These are phyloP conservation scores for Amorpha juglandis DNA, from an alignment of 2,888 invertebrate species.

Conservation along the genomic window DNA sequence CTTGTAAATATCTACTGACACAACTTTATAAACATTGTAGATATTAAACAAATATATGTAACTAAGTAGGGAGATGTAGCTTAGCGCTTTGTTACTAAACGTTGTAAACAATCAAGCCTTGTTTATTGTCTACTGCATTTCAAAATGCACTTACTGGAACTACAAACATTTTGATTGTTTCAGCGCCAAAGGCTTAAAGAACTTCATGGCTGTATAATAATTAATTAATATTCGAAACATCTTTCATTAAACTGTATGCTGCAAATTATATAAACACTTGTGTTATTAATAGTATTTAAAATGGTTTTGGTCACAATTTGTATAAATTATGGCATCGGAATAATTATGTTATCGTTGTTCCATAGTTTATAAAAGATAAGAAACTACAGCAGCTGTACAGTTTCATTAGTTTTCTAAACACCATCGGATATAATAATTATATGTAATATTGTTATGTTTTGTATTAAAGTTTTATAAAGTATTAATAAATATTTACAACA, in stretches of 20 bases:
- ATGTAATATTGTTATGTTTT: slow-evolving; percentile 46
- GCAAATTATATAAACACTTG: not conserved
- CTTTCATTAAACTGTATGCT: slow-evolving; percentile 38
- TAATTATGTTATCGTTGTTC: slow-evolving; percentile 8
- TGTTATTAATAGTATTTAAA: not conserved
- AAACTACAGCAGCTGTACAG: slow-evolving; percentile 3
- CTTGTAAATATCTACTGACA: slow-evolving; percentile 32
- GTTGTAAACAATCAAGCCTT: slow-evolving; percentile 29
- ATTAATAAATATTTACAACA: slow-evolving; percentile 71
- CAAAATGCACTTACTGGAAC: slow-evolving; percentile 53
- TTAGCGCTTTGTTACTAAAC: slow-evolving; percentile 41
- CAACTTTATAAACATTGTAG: slow-evolving; percentile 42
- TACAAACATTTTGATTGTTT: slow-evolving; percentile 71
- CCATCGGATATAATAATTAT: slow-evolving; percentile 19
- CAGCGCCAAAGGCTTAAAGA: slow-evolving; percentile 64
- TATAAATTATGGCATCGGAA: slow-evolving; percentile 18
- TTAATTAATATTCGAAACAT: slow-evolving; percentile 55
- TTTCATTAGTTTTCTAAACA: slow-evolving; percentile 12
- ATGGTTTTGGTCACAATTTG: slow-evolving; percentile 25
- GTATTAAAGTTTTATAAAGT: slow-evolving; percentile 73
- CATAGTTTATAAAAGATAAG: slow-evolving; percentile 2
- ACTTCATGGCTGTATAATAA: slow-evolving; percentile 62
- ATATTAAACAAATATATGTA: slow-evolving; percentile 39
- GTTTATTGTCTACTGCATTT: slow-evolving; percentile 30
- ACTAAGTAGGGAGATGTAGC: slow-evolving; percentile 29